Base-by-base conservation (phyloP, 2,113 vertebrate species). In the Platanista minor region DNA sequence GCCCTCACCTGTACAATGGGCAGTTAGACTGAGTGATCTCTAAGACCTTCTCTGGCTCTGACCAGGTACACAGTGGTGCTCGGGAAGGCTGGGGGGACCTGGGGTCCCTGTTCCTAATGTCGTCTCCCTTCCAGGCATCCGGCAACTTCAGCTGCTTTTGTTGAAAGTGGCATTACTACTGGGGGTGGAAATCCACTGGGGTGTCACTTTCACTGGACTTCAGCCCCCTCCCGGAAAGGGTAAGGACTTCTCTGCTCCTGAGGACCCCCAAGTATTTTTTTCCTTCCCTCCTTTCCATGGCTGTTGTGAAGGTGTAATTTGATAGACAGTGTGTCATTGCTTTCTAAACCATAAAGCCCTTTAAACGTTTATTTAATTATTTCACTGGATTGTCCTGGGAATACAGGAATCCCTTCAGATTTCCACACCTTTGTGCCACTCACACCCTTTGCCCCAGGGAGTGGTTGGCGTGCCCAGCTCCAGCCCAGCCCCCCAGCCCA, bases 91-190 rank as follows among this genome's bases (percentile, higher is more conserved):
- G 2, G 43, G 64, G 3, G 3, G 49, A 15, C 54, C 29, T 27
- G 5, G 77, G 25, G 33, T 57, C 52, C 10, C 39, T 66, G 12
- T 39, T 39, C 46, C 66, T 54, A 91, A 66, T 29, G 31, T 82
- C 69, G 0, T 4, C 1, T 92, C 14, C 18, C 77, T 90, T 88
- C 1, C 96, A 99, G 99, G 99, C 97, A 99, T 99, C 96, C 99
- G 99, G 78, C 99, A 99, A 98, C 99, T 99, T 81, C 99, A 99
- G 98, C 94, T 99, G 95, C 98, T 99, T 85, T 98, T 99, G 36
- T 94, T 99, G 97, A 99, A 99, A 97, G 99, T 99, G 97, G 99
- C 98, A 11, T 98, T 99, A 71, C 98, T 99, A 15, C 98, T 99
- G 43, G 99, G 99, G 12, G 99, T 99, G 29, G 99, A 99, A 96